Conservation (phyloP, 2,888 invertebrate species). For the Cheilosia vernalis region DNA sequence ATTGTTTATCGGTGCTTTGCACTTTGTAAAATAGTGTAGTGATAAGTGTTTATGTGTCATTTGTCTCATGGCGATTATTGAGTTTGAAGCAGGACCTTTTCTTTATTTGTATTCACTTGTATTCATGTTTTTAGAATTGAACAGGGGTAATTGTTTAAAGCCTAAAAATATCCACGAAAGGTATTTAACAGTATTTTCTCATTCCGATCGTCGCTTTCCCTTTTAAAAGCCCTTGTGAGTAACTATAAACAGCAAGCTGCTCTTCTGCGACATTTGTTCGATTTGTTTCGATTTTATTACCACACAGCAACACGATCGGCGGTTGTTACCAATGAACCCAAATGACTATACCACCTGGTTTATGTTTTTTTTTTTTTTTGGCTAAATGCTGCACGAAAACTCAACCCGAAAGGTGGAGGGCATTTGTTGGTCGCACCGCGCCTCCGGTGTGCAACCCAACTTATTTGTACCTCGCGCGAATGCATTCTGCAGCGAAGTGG, state of each 20-base stretch:
- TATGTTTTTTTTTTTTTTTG: background rate
- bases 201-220: too few relatives aligned
- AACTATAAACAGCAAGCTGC: background rate
- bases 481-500: conserved; percentile 24
- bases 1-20: conserved; percentile 6
- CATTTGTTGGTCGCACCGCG: conserved; percentile 25
- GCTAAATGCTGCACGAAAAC: conserved; percentile 32
- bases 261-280: conserved; percentile 8
- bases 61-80: too few relatives aligned
- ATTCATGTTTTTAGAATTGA: too few relatives aligned
- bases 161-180: too few relatives aligned
- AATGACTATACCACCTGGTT: conserved; percentile 49
- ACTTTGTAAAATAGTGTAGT: background rate
- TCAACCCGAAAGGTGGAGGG: conserved; percentile 21
- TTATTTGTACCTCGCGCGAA: background rate
- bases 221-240: too few relatives aligned
- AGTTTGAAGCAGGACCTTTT: too few relatives aligned
- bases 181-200: too few relatives aligned
- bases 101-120: too few relatives aligned
- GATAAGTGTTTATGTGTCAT: too few relatives aligned
- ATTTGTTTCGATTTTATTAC: conserved; percentile 40
- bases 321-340: conserved; percentile 42
- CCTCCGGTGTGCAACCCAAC: conserved; percentile 19
- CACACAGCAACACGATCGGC: conserved; percentile 11
- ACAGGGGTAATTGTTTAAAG: too few relatives aligned